Base-by-base conservation (phyloP, 2,113 vertebrate species). In the Cynoglossus semilaevis region DNA sequence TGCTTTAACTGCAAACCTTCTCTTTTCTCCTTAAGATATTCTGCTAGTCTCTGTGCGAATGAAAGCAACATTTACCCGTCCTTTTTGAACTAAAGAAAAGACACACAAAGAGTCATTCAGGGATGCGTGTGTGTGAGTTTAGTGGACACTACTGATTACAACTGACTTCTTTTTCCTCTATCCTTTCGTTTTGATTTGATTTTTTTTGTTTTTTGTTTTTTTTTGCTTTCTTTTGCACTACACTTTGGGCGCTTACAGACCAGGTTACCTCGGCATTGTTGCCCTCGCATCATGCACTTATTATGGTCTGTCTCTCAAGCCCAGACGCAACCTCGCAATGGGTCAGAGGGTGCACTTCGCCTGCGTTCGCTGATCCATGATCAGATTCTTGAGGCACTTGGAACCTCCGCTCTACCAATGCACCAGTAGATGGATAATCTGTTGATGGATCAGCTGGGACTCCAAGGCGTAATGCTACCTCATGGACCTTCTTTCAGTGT, bases 191-290 rank as follows among this genome's bases (percentile, higher is more conserved):
- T 84, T 69, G 48, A 58, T 81, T 85, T 76, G 37, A n/a, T n/a
- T n/a, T n/a, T n/a, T n/a, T n/a, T 29, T 29, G 22, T 29, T 29
- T 29, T 29, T 29, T 29, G 22, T 29, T 29, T 29, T 29, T 37
- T 71, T 89, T 89, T 86, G 82, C 86, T 91, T 92, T 91, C 79
- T 86, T 91, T 91, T 92, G 88, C 88, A 92, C 90, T 91, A 88
- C 87, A 85, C 81, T 88, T 88, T 89, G 79, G 82, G 88, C 72
- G 71, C 81, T 87, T 50, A 63, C 85, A 85, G 88, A 90, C 88
- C 86, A 83, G 82, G 89, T 92, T 91, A 91, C 90, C 91, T 92
- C 90, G 84, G 84, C 83, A 82, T 89, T 86, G 88, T 88, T 88
- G 85, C 86, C 83, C 81, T 85, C 60, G 90, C 88, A 89, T 89